phyloP scores from a whole-genome alignment of 2,113 vertebrate species.

The Corvus cornix region DNA sequence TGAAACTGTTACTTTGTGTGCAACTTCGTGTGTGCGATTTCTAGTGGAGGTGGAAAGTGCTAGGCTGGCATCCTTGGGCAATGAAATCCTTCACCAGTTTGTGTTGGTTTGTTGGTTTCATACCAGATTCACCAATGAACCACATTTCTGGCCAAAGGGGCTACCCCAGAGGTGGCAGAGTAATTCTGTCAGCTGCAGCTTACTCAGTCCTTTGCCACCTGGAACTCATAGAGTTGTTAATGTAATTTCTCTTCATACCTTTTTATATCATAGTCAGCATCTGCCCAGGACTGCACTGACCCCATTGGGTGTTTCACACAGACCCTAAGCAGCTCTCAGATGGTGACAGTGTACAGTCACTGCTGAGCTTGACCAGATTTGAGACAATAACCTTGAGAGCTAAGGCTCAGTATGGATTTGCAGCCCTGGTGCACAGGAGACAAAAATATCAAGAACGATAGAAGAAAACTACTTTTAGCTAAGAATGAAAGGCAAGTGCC shows the following conservation, averaged over 20 bases:
- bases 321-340: not conserved
- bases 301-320: not conserved
- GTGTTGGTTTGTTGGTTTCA: not conserved
- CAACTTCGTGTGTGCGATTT: not conserved
- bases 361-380: not conserved
- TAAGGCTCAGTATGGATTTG: not conserved
- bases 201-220: not conserved
- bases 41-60: not conserved
- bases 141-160: not conserved
- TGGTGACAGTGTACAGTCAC: not conserved
- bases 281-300: not conserved
- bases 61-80: not conserved
- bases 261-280: not conserved
- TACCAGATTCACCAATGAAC: not conserved
- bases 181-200: not conserved
- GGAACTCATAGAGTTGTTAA: not conserved
- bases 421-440: not conserved
- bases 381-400: not conserved
- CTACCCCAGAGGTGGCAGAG: not conserved
- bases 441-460: not conserved
- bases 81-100: not conserved
- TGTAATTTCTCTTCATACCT: not conserved
- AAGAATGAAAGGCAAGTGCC: not conserved
- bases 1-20: not conserved
- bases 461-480: not conserved